Conservation (phyloP, 1,140 invertebrate species). For the Anthonomus grandis region DNA sequence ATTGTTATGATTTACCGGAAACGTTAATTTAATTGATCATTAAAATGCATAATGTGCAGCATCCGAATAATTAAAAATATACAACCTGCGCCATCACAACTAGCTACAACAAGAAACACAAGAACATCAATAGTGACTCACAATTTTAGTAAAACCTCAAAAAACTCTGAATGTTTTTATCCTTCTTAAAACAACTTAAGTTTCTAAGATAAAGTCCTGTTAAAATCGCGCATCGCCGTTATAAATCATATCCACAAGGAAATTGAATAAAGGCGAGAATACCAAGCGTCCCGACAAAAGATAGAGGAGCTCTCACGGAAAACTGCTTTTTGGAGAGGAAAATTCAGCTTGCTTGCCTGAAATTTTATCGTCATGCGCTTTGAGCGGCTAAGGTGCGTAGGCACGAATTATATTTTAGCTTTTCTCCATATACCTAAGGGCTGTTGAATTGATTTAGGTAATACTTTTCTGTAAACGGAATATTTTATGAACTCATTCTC, state of each 20-base stretch:
- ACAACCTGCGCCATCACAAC: too few relatives aligned
- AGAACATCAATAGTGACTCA: too few relatives aligned
- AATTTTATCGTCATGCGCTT: constrained; percentile 21
- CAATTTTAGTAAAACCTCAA: too few relatives aligned
- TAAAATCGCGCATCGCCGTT: constrained; percentile 9
- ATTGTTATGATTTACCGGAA: too few relatives aligned
- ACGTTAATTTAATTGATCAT: too few relatives aligned
- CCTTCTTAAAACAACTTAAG: too few relatives aligned
- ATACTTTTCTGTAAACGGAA: constrained; percentile 4
- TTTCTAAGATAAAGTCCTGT: neutral
- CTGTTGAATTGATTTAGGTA: constrained; percentile 18
- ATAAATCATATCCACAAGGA: constrained; percentile 6
- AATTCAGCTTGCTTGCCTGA: constrained; percentile 20
- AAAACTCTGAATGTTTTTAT: too few relatives aligned
- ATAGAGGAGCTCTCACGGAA: constrained; percentile 17
- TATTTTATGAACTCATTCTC: constrained; percentile 17
- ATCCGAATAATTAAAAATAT: too few relatives aligned
- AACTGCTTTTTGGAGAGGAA: constrained; percentile 22
- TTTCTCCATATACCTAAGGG: constrained; percentile 9
- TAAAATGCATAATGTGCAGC: too few relatives aligned
- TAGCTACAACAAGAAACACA: too few relatives aligned
- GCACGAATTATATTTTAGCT: constrained; percentile 10
- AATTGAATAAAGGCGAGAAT: neutral
- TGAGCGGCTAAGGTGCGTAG: constrained; percentile 11
- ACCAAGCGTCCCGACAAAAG: constrained; percentile 7